Evolutionary conservation across 2,113 vertebrate genomes (phyloP).

Genomic region (Ranitomeya imitator): DNA sequence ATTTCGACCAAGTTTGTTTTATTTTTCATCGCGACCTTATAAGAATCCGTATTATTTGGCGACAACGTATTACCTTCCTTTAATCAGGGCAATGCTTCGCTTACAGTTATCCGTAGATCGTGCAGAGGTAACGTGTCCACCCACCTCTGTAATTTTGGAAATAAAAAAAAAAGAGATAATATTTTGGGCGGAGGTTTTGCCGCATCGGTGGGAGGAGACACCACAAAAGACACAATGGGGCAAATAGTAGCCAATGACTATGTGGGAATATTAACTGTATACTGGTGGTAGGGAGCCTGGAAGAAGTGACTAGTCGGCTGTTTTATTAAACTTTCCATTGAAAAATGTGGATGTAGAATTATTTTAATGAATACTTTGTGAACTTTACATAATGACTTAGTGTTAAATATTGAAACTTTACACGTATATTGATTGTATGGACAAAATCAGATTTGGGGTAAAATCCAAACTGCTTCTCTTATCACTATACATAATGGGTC

Average conservation of each 20-base stretch:
- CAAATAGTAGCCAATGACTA: background rate
- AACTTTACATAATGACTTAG: background rate
- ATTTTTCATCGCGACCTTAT: no score
- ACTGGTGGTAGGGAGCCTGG: background rate
- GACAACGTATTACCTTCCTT: background rate
- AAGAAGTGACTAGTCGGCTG: background rate
- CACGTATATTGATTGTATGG: background rate
- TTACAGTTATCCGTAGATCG: background rate
- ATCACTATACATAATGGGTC: background rate
- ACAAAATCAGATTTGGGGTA: background rate
- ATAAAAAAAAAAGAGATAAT: background rate
- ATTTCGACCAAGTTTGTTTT: background rate
- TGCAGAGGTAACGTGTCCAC: background rate
- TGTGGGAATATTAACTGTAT: background rate
- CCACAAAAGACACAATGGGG: background rate
- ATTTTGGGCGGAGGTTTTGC: background rate
- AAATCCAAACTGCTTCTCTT: background rate
- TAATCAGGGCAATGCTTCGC: background rate
- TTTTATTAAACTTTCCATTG: background rate
- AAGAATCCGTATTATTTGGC: background rate
- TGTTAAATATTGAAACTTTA: background rate
- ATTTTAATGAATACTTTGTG: background rate
- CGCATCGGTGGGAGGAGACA: conserved; percentile 13
- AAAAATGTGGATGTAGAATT: background rate
- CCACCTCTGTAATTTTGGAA: background rate